A percentile compares a stretch with the other conserved stretches of the same genome.
These are phyloP conservation scores for Elysia chlorotica DNA, from an alignment of 1,140 invertebrate genomes.

Conservation along the genomic window DNA sequence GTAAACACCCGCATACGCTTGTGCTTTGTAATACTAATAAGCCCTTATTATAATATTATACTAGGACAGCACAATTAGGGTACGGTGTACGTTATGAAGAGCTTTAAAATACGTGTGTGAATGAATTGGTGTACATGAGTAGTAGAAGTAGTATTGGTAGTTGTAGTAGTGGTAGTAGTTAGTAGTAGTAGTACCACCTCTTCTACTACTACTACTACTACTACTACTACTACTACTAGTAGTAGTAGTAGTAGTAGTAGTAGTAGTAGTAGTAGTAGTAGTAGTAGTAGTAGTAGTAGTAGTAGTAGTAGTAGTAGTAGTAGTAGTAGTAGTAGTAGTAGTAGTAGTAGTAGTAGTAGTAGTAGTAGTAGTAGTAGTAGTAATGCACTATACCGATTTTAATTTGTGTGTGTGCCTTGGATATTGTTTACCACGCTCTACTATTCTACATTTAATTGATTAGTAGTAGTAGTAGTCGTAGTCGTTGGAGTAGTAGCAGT, in stretches of 20 bases:
- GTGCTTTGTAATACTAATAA: too few species aligned
- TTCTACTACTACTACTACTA: conserved; percentile 2
- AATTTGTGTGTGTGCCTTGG: too few species aligned
- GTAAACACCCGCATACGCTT: too few species aligned
- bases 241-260: conserved; percentile 16
- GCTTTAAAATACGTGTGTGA: too few species aligned
- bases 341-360: conserved; percentile 23
- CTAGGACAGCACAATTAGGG: too few species aligned
- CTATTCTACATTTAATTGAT: too few species aligned
- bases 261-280: conserved; percentile 15
- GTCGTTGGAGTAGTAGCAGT: too few species aligned
- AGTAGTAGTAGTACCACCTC: background rate
- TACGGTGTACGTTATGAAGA: too few species aligned
- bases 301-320: conserved; percentile 19
- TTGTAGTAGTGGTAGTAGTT: background rate
- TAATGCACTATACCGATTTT: conserved; percentile 12
- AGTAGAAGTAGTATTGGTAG: background rate
- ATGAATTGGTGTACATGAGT: too few species aligned
- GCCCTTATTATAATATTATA: too few species aligned
- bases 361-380: conserved; percentile 22
- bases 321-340: conserved; percentile 20
- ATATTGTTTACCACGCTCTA: too few species aligned
- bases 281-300: conserved; percentile 17
- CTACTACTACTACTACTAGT: conserved; percentile 3
- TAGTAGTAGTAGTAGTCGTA: too few species aligned